phyloP scores from a whole-genome alignment of 2,113 vertebrate species.

The Chitala chitala region DNA sequence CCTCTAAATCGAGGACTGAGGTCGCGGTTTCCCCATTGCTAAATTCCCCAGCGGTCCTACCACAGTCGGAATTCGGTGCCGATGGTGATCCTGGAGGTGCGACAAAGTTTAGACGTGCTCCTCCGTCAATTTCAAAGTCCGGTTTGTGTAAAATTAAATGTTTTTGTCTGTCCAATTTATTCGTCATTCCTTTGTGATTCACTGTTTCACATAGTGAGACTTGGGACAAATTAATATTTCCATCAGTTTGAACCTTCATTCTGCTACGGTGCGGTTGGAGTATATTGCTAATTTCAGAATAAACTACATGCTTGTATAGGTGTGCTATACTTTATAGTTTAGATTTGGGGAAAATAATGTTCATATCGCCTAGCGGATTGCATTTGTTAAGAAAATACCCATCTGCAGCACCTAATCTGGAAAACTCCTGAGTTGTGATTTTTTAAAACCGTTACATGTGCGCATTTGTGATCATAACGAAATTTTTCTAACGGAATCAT shows the following conservation, averaged over 20 bases:
- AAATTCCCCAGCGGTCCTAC: conserved; percentile 29
- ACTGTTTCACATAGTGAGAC: conserved; percentile 27
- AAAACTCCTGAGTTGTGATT: background rate
- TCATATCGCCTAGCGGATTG: background rate
- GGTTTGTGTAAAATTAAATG: conserved; percentile 27
- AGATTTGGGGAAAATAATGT: background rate
- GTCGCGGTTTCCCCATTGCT: conserved; percentile 40
- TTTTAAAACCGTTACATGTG: no score
- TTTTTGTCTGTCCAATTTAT: conserved; percentile 25
- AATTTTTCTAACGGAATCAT: background rate
- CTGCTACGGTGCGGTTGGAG: background rate
- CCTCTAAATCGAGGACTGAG: conserved; percentile 33
- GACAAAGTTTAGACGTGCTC: conserved; percentile 20
- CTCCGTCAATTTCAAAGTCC: conserved; percentile 20
- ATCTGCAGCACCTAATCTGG: background rate
- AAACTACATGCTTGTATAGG: background rate
- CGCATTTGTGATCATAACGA: background rate
- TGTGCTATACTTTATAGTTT: background rate
- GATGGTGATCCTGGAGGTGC: conserved; percentile 37
- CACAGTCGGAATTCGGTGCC: conserved; percentile 27
- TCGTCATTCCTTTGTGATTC: conserved; percentile 37
- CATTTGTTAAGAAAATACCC: background rate
- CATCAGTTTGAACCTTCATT: conserved; percentile 34
- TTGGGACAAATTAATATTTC: conserved; percentile 30
- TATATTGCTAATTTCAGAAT: background rate